Base-by-base conservation (phyloP, 2,888 invertebrate genomes). In the Leptogaster cylindrica region DNA sequence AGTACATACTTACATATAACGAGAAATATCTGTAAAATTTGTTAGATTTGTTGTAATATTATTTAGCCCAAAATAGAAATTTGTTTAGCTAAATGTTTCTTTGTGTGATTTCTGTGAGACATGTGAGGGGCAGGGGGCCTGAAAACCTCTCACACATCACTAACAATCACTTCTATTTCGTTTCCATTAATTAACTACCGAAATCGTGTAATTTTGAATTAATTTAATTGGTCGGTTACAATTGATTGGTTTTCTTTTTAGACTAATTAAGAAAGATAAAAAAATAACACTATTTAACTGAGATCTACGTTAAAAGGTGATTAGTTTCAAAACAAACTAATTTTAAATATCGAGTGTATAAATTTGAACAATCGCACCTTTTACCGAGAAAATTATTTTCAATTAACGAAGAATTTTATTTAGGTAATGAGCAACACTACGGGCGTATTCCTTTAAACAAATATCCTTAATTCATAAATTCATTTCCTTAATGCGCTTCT, bases 291-390 rank as follows among this genome's bases (percentile, higher is more conserved):
- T 58, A 36, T 33, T 52, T 52, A 33, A 52, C 52, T 52, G 52
- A 31, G 23, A 33, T 52, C 52, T 52, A 52, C 33, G 52, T 33
- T 52, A 18, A 52, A 33, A 20, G 8, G 52, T 52, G 31, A 7
- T 65, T 65, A 50, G 36, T 50, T 65, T 65, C n/a, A 33, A 50
- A 44, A 31, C 33, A 58, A 44, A 66, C 20, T 33, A 46, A 33
- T 14, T 25, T 28, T 48, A 27, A 66, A 46, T 58, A 8, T 23
- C 20, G 20, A 46, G 25, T 52, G 23, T 61, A 63, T 63, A 39
- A 67, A 63, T 51, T 67, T 67, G 50, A 67, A 67, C 67, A 67
- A 67, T 67, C 67, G 67, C 67, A 67, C 67, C 67, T 67, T 67
- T 61, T 39, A 39, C 14, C 33, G 12, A 36, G 4, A 36, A 36